Evolutionary conservation across 2,888 invertebrate genomes (phyloP).

Genomic region (Pycnomerus fuliginosus): DNA sequence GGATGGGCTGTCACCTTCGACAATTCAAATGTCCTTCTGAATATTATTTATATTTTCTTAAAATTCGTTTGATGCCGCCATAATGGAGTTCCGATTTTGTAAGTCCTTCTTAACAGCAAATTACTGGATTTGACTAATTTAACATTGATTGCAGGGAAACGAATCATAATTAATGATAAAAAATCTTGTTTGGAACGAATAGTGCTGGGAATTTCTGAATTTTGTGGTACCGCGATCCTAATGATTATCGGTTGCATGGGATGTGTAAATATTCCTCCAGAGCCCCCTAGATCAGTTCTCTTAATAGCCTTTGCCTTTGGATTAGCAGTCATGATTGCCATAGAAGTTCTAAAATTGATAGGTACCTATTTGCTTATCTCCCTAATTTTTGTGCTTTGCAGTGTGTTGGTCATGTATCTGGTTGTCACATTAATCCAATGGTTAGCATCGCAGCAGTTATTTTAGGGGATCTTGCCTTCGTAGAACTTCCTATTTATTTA

Average conservation of each 20-base stretch:
- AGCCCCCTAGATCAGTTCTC: conserved; percentile 33
- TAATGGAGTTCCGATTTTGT: no score
- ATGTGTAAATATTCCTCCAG: conserved; percentile 53
- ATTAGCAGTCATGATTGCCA: conserved; percentile 66
- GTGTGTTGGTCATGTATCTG: conserved; percentile 75
- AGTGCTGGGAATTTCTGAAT: conserved; percentile 56
- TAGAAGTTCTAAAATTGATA: conserved; percentile 57
- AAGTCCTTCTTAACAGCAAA: no score
- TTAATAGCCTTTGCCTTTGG: conserved; percentile 62
- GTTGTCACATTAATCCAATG: conserved; percentile 75
- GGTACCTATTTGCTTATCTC: background rate
- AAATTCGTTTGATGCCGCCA: no score
- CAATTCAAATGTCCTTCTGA: no score
- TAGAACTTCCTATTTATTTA: conserved; percentile 60
- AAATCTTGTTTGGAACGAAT: background rate
- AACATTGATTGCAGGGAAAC: no score
- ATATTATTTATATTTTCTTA: no score
- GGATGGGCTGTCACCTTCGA: no score
- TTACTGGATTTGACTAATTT: no score
- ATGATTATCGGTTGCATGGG: conserved; percentile 76
- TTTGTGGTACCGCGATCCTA: conserved; percentile 66
- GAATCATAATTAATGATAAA: no score
- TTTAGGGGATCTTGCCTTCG: conserved; percentile 59
- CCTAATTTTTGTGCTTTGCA: conserved; percentile 44
- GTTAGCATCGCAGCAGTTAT: conserved; percentile 68